These are phyloP conservation scores for Chamaea fasciata DNA, from an alignment of 2,113 vertebrate species.

Conservation along the genomic window DNA sequence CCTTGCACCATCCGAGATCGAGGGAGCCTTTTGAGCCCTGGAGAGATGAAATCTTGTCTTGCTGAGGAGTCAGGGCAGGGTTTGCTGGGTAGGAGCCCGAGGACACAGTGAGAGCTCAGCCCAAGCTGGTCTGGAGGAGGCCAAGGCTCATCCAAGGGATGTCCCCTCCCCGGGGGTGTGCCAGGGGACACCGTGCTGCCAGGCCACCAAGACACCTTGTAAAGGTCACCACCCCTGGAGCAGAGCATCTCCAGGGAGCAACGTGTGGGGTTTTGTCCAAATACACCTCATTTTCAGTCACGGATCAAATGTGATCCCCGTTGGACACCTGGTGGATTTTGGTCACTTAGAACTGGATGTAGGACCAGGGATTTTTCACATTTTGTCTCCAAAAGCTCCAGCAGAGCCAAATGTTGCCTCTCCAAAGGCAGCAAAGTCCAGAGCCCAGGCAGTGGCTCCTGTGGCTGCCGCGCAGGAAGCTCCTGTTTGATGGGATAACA, in stretches of 20 bases:
- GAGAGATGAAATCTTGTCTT: not conserved
- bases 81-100: not conserved
- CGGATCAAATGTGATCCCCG: accelerated
- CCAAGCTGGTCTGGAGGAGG: not conserved
- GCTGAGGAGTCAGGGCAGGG: not conserved
- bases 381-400: not conserved
- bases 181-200: not conserved
- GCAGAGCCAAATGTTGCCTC: not conserved
- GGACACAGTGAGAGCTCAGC: not conserved
- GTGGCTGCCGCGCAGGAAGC: accelerated
- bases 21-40: accelerated
- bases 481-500: not conserved
- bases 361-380: not conserved
- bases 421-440: not conserved
- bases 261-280: accelerated
- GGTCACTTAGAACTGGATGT: not conserved
- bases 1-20: not conserved
- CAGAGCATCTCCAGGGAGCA: not conserved
- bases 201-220: not conserved
- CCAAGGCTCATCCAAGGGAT: accelerated
- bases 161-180: accelerated
- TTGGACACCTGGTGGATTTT: accelerated
- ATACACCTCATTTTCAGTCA: not conserved
- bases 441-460: not conserved
- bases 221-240: not conserved